Evolutionary conservation across 2,113 vertebrate species (phyloP), one percentile per base, ranked within the genome.

Genomic region (Daphoenositta chrysoptera): DNA sequence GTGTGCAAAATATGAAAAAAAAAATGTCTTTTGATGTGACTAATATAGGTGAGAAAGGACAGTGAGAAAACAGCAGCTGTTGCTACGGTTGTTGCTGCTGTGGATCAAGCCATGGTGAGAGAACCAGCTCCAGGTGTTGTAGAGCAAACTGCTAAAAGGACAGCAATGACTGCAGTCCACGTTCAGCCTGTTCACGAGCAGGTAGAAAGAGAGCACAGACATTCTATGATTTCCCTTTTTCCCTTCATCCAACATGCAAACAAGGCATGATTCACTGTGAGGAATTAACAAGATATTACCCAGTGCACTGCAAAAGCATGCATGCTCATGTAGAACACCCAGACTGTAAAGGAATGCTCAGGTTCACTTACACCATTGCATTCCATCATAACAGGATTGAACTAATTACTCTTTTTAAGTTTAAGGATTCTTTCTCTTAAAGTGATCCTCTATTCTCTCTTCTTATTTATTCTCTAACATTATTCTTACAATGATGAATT

Each of bases 81-180:
- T 94, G 99, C 98, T 61, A 99, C 98, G 0, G 98, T 99, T 73
- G 98, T 99, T 96, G 98, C 98, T 94, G 99, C 99, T 76, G 98
- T 99, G 98, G 99, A 99, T 95, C 97, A 99, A 97, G 98, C 98
- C 96, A 98, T 98, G 97, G 97, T 98, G 97, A 98, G 98, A 96
- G 98, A 98, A 94, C 98, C 98, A 95, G 96, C 90, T 83, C 95
- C 97, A 97, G 91, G 96, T 72, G 94, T 96, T 96, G 96, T 97
- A 97, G 98, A 98, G 94, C 97, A 98, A 96, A 94, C 97, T 82
- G 70, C 98, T 94, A 97, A 97, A 97, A 98, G 97, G 97, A 98
- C 98, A 98, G 97, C 97, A 93, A 96, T 96, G 97, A 95, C 98
- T 96, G 97, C 98, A 58, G 93, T 96, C 83, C 97, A 96, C 31